Conservation (phyloP, 2,888 invertebrate species). For the Noctua janthe region DNA sequence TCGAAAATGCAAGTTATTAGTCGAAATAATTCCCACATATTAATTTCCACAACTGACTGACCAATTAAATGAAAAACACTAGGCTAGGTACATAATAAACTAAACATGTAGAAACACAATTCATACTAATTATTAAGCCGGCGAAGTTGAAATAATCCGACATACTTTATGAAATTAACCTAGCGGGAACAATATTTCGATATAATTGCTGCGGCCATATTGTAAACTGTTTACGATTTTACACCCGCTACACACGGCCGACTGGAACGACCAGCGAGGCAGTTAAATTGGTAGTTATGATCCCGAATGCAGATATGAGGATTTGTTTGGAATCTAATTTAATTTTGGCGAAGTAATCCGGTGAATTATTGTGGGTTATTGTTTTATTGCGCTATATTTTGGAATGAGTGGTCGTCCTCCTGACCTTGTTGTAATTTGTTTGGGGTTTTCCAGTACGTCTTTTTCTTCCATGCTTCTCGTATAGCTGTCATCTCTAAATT, state of each 20-base stretch:
- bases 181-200: conserved; percentile 64
- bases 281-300: conserved; percentile 34
- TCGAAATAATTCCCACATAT: neutral
- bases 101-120: conserved; percentile 46
- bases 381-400: conserved; percentile 5
- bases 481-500: no score
- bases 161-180: conserved; percentile 57
- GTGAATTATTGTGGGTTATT: conserved; percentile 28
- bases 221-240: conserved; percentile 51
- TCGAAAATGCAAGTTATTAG: neutral
- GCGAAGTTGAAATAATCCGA: conserved; percentile 51
- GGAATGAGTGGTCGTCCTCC: neutral
- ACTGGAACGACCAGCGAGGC: conserved; percentile 9
- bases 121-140: conserved; percentile 44
- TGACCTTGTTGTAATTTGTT: neutral
- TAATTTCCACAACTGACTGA: neutral
- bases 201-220: conserved; percentile 59
- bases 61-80: conserved; percentile 31
- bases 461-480: neutral
- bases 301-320: conserved; percentile 33
- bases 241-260: conserved; percentile 39
- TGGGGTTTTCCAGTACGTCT: neutral
- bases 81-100: conserved; percentile 1
- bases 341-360: conserved; percentile 39
- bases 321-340: conserved; percentile 44